phyloP scores from a whole-genome alignment of 2,888 invertebrate species.

The Melanophora roralis region DNA sequence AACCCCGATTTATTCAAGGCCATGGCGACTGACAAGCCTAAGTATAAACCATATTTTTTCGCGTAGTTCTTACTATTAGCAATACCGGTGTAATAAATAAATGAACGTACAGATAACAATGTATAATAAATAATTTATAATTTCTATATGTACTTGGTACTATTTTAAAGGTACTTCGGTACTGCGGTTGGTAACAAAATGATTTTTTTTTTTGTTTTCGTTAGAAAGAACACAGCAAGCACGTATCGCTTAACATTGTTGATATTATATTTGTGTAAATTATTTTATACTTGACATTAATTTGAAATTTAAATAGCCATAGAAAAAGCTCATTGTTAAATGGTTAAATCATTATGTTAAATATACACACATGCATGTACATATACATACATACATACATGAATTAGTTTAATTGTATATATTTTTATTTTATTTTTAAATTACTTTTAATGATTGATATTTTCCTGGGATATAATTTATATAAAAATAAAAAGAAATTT shows the following conservation, averaged over 20 bases:
- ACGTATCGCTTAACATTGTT: slow-evolving; percentile 4
- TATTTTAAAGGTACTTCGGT: not conserved
- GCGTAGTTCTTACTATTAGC: too few species aligned
- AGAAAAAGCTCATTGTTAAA: slow-evolving; percentile 29
- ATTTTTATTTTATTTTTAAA: not conserved
- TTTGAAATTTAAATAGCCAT: slow-evolving; percentile 46
- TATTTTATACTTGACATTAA: slow-evolving; percentile 56
- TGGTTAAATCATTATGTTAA: slow-evolving; percentile 19
- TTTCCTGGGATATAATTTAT: not conserved
- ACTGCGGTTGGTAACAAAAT: not conserved
- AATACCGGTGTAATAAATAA: not conserved
- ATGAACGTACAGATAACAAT: not conserved
- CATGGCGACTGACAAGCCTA: too few species aligned
- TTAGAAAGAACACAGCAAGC: slow-evolving; percentile 9
- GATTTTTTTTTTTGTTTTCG: not conserved
- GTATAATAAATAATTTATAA: not conserved
- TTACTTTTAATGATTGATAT: not conserved
- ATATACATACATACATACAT: not conserved
- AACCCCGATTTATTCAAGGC: too few species aligned
- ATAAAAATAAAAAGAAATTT: not conserved
- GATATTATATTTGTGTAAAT: slow-evolving; percentile 36
- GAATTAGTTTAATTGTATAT: not conserved
- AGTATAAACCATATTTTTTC: too few species aligned
- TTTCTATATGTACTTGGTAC: not conserved
- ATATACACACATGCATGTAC: not conserved